A percentile compares a stretch with the other conserved stretches of the same genome.
phyloP scores from a whole-genome alignment of 1,140 invertebrate species.

The Danaus melanippus region DNA sequence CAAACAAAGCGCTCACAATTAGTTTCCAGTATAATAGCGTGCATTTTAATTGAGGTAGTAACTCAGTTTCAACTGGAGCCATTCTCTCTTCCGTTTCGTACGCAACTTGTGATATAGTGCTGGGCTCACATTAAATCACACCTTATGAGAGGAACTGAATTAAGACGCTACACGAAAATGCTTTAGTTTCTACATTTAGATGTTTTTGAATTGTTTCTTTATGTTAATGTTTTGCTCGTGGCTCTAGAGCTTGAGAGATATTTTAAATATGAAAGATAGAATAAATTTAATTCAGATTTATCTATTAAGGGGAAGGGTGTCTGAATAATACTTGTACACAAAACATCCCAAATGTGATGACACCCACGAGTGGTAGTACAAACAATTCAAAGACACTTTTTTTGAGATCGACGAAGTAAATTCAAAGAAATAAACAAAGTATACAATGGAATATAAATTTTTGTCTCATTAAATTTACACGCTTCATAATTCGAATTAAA shows the following conservation, averaged over 20 bases:
- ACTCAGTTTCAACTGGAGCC: constrained; percentile 15
- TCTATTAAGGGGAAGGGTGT: too few relatives aligned
- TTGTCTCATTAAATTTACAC: constrained; percentile 43
- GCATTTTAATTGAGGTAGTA: constrained; percentile 22
- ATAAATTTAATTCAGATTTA: too few relatives aligned
- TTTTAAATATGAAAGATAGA: too few relatives aligned
- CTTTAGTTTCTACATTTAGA: constrained; percentile 8
- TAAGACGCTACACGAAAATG: constrained; percentile 20
- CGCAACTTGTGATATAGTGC: constrained; percentile 22
- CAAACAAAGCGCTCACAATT: not conserved
- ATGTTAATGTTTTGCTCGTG: too few relatives aligned
- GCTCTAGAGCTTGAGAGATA: too few relatives aligned
- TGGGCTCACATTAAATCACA: constrained; percentile 19
- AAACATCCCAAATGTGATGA: too few relatives aligned
- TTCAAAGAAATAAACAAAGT: too few relatives aligned
- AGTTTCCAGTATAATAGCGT: constrained; percentile 12
- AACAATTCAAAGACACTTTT: too few relatives aligned
- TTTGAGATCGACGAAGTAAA: too few relatives aligned
- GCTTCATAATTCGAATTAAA: constrained; percentile 36
- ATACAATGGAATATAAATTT: constrained; percentile 8
- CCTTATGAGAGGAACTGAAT: constrained; percentile 21
- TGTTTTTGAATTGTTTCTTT: too few relatives aligned
- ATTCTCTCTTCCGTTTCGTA: constrained; percentile 13
- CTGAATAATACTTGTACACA: too few relatives aligned
- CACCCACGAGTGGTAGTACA: too few relatives aligned